A percentile compares a stretch with the other conserved stretches of the same genome.
Evolutionary conservation across 2,888 invertebrate genomes (phyloP).

Genomic region (Cosmorhoe ocellata): DNA sequence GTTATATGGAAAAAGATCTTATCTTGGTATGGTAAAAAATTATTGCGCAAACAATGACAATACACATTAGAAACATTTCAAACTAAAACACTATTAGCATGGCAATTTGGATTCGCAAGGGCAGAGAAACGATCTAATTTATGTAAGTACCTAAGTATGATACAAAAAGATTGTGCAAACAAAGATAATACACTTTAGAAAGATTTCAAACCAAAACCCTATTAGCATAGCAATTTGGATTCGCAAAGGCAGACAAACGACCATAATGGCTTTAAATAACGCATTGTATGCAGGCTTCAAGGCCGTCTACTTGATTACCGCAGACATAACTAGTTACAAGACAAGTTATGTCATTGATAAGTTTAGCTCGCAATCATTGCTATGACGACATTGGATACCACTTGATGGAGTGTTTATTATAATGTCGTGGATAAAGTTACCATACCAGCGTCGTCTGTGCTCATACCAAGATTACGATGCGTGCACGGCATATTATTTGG

Average conservation of each 20-base stretch:
- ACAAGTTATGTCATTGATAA: slow-evolving; percentile 55
- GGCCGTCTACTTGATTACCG: slow-evolving; percentile 36
- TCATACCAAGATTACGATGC: slow-evolving; percentile 6
- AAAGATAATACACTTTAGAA: too few relatives aligned
- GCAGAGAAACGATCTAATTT: slow-evolving; percentile 35
- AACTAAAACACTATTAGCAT: not conserved
- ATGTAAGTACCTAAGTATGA: too few relatives aligned
- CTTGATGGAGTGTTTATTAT: slow-evolving; percentile 31
- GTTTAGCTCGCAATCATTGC: slow-evolving; percentile 44
- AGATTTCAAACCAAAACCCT: not conserved
- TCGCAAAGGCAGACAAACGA: slow-evolving; percentile 28
- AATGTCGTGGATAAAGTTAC: slow-evolving; percentile 11
- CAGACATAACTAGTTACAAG: slow-evolving; percentile 2
- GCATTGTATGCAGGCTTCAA: slow-evolving; percentile 55
- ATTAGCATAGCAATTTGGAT: not conserved
- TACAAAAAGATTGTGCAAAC: too few relatives aligned
- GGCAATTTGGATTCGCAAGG: slow-evolving; percentile 2
- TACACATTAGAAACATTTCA: too few relatives aligned
- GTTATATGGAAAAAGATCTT: too few relatives aligned
- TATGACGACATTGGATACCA: slow-evolving; percentile 20
- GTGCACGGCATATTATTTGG: not conserved
- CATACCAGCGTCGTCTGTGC: not conserved
- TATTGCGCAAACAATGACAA: too few relatives aligned
- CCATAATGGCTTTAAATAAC: slow-evolving; percentile 45
- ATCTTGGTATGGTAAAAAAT: too few relatives aligned